These are phyloP conservation scores for Nephila pilipes DNA, from an alignment of 1,140 invertebrate genomes.

Conservation along the genomic window DNA sequence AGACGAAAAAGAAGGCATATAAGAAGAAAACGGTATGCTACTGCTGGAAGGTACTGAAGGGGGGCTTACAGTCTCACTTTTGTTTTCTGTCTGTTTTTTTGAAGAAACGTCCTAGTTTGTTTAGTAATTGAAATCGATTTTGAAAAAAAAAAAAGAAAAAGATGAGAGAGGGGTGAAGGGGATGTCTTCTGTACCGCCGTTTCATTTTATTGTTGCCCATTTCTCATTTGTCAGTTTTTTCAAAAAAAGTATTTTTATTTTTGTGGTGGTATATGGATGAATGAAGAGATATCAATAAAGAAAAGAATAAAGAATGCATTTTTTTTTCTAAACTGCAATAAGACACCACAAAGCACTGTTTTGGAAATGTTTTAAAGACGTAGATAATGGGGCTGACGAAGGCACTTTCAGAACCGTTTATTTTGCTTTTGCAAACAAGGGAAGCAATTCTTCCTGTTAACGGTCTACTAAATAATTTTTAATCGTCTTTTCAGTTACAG, in stretches of 20 bases:
- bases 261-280: neutral
- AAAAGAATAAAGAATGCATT: neutral
- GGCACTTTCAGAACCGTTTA: neutral
- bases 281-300: neutral
- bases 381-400: neutral
- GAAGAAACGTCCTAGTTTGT: conserved; percentile 51
- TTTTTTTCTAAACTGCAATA: neutral
- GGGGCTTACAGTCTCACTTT: neutral
- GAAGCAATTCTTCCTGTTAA: too few relatives aligned
- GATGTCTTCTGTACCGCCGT: neutral
- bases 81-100: conserved; percentile 5
- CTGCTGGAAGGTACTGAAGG: conserved; percentile 1
- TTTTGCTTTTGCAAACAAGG: neutral
- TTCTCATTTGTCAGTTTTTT: conserved; percentile 1
- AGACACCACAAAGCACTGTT: neutral
- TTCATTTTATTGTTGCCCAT: conserved; percentile 11
- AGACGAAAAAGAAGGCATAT: neutral
- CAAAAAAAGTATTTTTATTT: neutral
- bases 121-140: conserved; percentile 73
- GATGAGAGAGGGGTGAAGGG: too few relatives aligned
- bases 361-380: neutral
- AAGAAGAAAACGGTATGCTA: conserved; percentile 38
- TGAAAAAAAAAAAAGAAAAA: neutral
- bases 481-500: too few relatives aligned
- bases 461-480: too few relatives aligned